Conservation (phyloP, 2,888 invertebrate genomes). For the Cancer borealis region DNA sequence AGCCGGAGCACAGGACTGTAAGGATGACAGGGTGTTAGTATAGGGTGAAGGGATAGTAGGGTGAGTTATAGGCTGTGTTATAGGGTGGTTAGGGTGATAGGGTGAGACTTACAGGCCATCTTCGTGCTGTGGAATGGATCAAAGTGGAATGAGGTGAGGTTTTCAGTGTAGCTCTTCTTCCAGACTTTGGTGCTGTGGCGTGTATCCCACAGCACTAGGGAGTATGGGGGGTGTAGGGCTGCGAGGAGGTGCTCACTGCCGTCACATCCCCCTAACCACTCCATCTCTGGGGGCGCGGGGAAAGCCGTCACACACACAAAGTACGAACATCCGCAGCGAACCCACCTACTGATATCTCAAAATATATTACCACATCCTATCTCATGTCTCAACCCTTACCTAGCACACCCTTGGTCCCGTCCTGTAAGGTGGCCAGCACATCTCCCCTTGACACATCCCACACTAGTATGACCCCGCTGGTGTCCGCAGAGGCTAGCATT, state of each 20-base stretch:
- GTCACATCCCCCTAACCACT: constrained; percentile 83
- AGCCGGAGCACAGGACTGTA: constrained; percentile 82
- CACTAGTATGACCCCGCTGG: constrained; percentile 82
- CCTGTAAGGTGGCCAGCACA: constrained; percentile 81
- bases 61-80: neutral
- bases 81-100: neutral
- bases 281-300: constrained; percentile 81
- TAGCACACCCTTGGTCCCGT: constrained; percentile 82
- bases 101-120: constrained; percentile 81
- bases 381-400: constrained; percentile 79
- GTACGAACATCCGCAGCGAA: no score
- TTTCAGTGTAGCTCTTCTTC: constrained; percentile 83
- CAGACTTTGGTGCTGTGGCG: constrained; percentile 83
- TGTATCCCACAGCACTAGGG: constrained; percentile 83
- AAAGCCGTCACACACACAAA: neutral
- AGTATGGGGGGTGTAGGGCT: constrained; percentile 83
- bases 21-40: constrained; percentile 62
- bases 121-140: constrained; percentile 82
- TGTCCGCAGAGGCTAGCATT: constrained; percentile 82
- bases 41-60: neutral
- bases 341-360: no score
- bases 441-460: constrained; percentile 83
- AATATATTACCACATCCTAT: no score
- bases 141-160: constrained; percentile 81
- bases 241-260: constrained; percentile 82